A percentile compares a stretch with the other conserved stretches of the same genome.
These are phyloP conservation scores for Spisula solida DNA, from an alignment of 2,888 invertebrate genomes.

Conservation along the genomic window DNA sequence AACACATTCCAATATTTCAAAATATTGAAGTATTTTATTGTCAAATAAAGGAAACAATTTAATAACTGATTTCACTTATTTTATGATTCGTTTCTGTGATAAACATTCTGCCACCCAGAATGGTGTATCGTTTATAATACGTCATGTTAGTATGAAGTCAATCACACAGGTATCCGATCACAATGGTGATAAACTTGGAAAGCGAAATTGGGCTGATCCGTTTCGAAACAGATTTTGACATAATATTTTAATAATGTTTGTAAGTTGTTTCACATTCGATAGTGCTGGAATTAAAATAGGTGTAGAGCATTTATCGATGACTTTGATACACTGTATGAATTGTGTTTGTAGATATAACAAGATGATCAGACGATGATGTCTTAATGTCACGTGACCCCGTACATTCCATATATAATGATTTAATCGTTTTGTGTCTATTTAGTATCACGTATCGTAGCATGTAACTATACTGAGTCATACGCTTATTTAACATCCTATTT, in stretches of 20 bases:
- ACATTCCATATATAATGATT: background rate
- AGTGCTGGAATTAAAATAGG: background rate
- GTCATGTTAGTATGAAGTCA: background rate
- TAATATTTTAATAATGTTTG: background rate
- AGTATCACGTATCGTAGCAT: background rate
- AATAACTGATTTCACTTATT: constrained; percentile 42
- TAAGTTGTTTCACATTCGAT: background rate
- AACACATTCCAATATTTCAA: background rate
- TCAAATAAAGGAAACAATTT: constrained; percentile 56
- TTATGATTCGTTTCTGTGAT: background rate
- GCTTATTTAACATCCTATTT: background rate
- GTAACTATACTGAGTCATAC: background rate
- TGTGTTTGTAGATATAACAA: background rate
- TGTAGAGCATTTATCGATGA: background rate
- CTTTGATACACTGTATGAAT: background rate
- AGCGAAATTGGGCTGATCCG: background rate
- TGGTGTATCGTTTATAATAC: background rate
- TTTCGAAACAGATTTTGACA: background rate
- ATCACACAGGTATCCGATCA: background rate
- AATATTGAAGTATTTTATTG: constrained; percentile 25
- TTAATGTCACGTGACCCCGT: background rate
- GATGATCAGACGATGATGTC: background rate
- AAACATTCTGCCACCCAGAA: background rate
- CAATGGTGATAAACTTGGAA: background rate
- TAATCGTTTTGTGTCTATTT: constrained; percentile 6